Evolutionary conservation across 1,140 invertebrate genomes (phyloP), one percentile per base, ranked within the genome.

Genomic region (Drosophila mayri): DNA sequence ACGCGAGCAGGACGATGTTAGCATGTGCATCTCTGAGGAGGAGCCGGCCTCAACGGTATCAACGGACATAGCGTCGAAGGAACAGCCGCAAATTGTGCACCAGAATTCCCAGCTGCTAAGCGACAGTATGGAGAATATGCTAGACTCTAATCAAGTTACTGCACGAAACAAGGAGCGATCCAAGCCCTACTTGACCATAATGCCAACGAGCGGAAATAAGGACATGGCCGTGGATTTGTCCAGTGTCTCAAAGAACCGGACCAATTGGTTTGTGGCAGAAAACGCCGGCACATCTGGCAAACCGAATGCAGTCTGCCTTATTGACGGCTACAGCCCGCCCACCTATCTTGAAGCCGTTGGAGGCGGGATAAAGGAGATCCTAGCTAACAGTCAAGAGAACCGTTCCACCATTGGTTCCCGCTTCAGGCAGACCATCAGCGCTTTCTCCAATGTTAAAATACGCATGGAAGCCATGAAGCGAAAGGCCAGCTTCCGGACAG

Each of bases 21-120:
- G 91, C 79, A 87, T 91, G 79, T 90, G 84, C 62, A 90, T 90
- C 7, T 92, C 90, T 22, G 91, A 93, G 74, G 73, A 91, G 88
- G 66, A 87, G 41, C 82, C 74, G 16, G 30, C 46, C 22, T 28
- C 47, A 11, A 25, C 35, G 7, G 40, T 38, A 30, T 12, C 44
- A 11, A 52, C 3, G 9, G 4, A 47, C 28, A n/a, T 11, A 3
- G 25, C 16, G 41, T 16, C 50, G 12, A 60, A 2, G 12, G 25
- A 41, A 18, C 57, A 75, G 35, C 64, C 76, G 3, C 78, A 86
- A 49, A 92, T 92, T n/a, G 75, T 92, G n/a, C 90, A 92, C 64
- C 92, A 91, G 68, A 92, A 92, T 58, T 76, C 82, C 6, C 83
- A 83, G 16, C 47, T 91, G 37, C 63, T 90, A 1, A 90, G 87